These are phyloP conservation scores for Anodontia alba DNA, from an alignment of 2,888 invertebrate species.

Conservation along the genomic window DNA sequence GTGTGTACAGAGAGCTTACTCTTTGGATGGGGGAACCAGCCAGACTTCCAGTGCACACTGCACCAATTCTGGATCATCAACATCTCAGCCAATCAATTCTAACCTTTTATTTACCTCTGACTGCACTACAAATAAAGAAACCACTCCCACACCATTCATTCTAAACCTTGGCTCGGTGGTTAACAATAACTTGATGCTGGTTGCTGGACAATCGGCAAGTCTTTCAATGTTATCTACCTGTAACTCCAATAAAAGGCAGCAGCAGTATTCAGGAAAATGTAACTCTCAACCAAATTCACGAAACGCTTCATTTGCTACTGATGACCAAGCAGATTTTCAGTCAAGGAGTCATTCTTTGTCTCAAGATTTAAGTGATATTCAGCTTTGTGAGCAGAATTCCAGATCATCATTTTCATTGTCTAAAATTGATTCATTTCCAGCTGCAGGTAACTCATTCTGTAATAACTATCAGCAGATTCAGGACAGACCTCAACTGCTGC, in stretches of 20 bases:
- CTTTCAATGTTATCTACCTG: conserved; percentile 10
- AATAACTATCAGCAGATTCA: not conserved
- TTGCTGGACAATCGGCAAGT: conserved; percentile 32
- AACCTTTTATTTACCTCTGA: conserved; percentile 3
- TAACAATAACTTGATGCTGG: conserved; percentile 44
- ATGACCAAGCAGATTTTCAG: not conserved
- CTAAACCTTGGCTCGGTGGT: conserved; percentile 53
- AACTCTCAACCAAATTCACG: not conserved
- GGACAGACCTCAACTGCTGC: not conserved
- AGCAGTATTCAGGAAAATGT: conserved; percentile 20
- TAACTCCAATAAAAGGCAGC: conserved; percentile 35
- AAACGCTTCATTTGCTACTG: not conserved
- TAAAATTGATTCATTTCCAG: not conserved
- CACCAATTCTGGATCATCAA: not conserved
- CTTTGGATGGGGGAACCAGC: not conserved
- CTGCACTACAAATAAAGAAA: not conserved
- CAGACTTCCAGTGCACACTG: not conserved
- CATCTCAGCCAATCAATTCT: conserved; percentile 10
- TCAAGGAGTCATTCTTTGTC: not conserved
- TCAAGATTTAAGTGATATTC: conserved; percentile 1
- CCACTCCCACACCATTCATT: conserved; percentile 36
- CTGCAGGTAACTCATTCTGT: not conserved
- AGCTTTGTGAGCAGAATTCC: conserved; percentile 7
- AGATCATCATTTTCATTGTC: not conserved
- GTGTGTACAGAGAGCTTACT: not conserved